Conservation (phyloP, 2,888 invertebrate species). For the Nesidiocoris tenuis region DNA sequence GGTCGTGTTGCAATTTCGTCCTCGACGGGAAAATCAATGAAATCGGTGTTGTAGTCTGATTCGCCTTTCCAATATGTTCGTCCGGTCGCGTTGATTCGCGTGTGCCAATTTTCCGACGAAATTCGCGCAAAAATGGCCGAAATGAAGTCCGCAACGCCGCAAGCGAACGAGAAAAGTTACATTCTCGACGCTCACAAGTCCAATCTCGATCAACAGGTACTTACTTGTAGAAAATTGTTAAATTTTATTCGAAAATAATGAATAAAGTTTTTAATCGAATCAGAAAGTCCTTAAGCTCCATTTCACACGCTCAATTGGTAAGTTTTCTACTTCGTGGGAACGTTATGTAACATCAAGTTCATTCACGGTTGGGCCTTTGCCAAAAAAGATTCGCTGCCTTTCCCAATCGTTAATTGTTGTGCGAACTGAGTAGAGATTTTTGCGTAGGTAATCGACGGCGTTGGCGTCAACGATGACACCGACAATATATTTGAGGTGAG, state of each 20-base stretch:
- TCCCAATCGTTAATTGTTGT: too few species aligned
- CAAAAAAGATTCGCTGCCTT: too few species aligned
- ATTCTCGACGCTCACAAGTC: constrained; percentile 50
- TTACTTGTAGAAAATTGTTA: not conserved
- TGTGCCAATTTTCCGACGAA: not conserved
- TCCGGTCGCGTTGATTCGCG: not conserved
- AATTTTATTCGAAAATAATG: not conserved
- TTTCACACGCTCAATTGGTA: not conserved
- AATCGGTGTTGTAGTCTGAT: not conserved
- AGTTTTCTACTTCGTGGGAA: not conserved
- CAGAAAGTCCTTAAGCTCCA: too few species aligned
- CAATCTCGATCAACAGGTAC: constrained; percentile 50
- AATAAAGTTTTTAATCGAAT: not conserved
- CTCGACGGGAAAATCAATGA: constrained; percentile 25
- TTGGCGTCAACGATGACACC: constrained; percentile 47
- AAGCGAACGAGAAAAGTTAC: constrained; percentile 50
- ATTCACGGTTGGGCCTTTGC: too few species aligned
- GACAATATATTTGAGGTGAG: constrained; percentile 49
- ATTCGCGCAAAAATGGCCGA: constrained; percentile 31
- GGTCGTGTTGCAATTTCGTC: not conserved
- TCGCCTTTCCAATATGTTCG: constrained; percentile 14
- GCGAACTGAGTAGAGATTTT: constrained; percentile 25
- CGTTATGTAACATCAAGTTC: constrained; percentile 5
- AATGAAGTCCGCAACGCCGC: constrained; percentile 16
- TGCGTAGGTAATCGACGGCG: constrained; percentile 45